Conservation (phyloP, 2,113 vertebrate species). For the Eurystomus gularis region DNA sequence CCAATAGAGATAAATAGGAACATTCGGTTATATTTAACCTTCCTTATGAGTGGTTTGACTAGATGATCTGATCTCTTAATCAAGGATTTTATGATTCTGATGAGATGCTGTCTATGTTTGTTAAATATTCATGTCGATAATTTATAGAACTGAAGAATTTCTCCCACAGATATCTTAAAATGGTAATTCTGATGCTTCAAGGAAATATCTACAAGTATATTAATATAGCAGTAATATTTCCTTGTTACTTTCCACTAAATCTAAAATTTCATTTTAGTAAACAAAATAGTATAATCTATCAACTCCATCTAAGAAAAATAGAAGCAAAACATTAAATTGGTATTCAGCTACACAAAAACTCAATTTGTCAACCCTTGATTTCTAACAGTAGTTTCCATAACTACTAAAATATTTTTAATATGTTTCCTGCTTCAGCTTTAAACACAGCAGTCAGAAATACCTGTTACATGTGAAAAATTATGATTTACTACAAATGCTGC, state of each 20-base stretch:
- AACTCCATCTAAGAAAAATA: neutral
- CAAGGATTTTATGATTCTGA: neutral
- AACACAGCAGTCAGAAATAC: neutral
- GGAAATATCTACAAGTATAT: neutral
- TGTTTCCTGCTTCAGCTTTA: neutral
- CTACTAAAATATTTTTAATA: neutral
- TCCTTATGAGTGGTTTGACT: neutral
- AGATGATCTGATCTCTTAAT: constrained; percentile 11
- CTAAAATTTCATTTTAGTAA: neutral
- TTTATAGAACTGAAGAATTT: neutral
- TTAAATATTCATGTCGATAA: neutral
- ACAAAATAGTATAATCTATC: neutral
- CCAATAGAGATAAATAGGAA: neutral
- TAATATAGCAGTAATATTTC: neutral
- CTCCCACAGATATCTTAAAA: neutral
- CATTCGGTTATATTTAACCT: constrained; percentile 1
- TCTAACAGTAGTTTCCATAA: neutral
- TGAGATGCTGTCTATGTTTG: neutral
- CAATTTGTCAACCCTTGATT: neutral
- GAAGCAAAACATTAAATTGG: neutral
- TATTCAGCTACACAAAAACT: neutral
- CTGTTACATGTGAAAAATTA: neutral
- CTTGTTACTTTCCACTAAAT: neutral
- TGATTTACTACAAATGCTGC: neutral
- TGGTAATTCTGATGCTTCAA: neutral